Conservation (phyloP, 2,797 vertebrate genomes). For the Diplodus puntazzo region DNA sequence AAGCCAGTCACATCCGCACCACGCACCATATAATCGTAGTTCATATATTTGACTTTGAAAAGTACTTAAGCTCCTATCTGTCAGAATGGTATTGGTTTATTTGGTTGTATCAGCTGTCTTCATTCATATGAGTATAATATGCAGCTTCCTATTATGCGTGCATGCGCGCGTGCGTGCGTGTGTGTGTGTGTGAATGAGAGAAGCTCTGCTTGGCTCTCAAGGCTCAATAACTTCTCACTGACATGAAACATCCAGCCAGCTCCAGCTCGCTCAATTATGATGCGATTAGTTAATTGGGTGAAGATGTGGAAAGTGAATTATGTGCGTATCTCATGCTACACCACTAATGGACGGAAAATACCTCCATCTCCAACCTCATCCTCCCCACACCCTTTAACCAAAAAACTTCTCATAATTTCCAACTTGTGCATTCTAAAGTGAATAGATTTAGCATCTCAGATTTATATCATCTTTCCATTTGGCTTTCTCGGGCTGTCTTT, state of each 20-base stretch:
- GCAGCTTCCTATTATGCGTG: not conserved
- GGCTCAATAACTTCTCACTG: conserved; percentile 58
- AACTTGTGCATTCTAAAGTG: conserved; percentile 70
- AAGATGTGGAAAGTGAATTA: conserved; percentile 83
- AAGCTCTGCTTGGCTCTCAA: conserved; percentile 13
- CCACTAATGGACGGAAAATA: conserved; percentile 84
- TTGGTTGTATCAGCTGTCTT: conserved; percentile 50
- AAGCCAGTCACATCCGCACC: not conserved
- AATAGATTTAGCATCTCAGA: conserved; percentile 78
- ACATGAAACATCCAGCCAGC: conserved; percentile 63
- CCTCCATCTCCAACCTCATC: conserved; percentile 72
- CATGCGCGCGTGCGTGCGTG: conserved; percentile 1
- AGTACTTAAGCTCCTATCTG: conserved; percentile 4
- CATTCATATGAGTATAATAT: conserved; percentile 17
- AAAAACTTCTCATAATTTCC: conserved; percentile 76
- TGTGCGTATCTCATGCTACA: conserved; percentile 74
- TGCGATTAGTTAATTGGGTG: conserved; percentile 82
- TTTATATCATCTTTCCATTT: conserved; percentile 82
- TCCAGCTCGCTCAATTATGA: conserved; percentile 66
- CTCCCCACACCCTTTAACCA: conserved; percentile 74
- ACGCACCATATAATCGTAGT: conserved; percentile 3
- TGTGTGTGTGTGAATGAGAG: not conserved
- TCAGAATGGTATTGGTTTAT: conserved; percentile 17
- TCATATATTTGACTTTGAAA: conserved; percentile 15
- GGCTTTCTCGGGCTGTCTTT: conserved; percentile 61